Base-by-base conservation (phyloP, 2,113 vertebrate genomes). In the Carollia perspicillata region DNA sequence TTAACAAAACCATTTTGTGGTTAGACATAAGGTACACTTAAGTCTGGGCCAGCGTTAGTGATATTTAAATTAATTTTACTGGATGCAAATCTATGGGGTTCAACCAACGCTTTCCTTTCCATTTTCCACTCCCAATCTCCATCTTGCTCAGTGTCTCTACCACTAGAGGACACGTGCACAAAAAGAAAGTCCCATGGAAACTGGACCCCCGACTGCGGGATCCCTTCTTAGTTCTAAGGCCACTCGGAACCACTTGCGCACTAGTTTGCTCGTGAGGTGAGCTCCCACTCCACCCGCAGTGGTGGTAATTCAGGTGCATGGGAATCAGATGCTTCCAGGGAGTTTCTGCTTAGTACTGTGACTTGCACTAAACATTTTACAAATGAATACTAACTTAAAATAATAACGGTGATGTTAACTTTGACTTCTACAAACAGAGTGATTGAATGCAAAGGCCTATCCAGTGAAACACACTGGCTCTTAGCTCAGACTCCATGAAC, bases 401-500 rank as follows among this genome's bases (percentile, higher is more conserved):
- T 92, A 74, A 80, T 47, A n/a, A 63, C 58, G 69, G 74, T 5
- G 37, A 81, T 37, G 51, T 28, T 60, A 81, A 40, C 9, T 65
- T 95, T 6, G 26, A 80, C 11, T 37, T 95, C 17, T 66, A 78
- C 30, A 85, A 83, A 68, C 16, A 92, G 16, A 92, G 75, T 63
- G 75, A 90, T 60, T 65, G 44, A 86, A 84, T 79, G 33, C 78
- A 83, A 83, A 86, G 78, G 47, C 6, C 14, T 44, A 84, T 58
- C 14, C 0, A 11, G 40, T 71, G 37, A 94, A 85, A 93, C 28
- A 60, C 95, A 16, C 11, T 66, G 44, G n/a, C 49, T 96, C 33
- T 55, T 94, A 77, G 63, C 72, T 60, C 51, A 85, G 83, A 44
- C 40, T 91, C 30, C 58, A 90, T 78, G 84, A 88, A 63, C 93